Percentiles rank a stretch among this genome's conserved stretches.
These are phyloP conservation scores for Apodemia duryi DNA, from an alignment of 2,888 invertebrate species.

Conservation along the genomic window DNA sequence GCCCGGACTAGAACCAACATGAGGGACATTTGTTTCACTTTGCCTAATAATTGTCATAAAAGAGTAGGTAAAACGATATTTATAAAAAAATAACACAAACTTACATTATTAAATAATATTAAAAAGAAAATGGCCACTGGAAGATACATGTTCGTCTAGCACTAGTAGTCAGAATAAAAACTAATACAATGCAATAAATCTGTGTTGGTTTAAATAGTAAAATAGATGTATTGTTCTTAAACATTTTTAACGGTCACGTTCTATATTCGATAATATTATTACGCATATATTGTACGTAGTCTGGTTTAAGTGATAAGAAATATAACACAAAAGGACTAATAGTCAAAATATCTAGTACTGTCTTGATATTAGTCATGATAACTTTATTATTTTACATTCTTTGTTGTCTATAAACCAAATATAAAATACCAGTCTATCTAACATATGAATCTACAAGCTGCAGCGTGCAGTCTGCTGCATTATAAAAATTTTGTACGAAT, in stretches of 20 bases:
- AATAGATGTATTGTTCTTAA: not conserved
- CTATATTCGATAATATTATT: not conserved
- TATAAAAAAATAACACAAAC: not conserved
- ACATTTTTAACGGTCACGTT: not conserved
- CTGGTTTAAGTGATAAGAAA: not conserved
- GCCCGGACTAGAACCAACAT: too few species aligned
- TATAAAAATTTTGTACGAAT: too few species aligned
- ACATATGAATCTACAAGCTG: too few species aligned
- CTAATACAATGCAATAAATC: not conserved
- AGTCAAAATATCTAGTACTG: not conserved
- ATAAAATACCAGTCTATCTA: too few species aligned
- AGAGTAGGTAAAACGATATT: not conserved
- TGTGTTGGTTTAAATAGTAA: not conserved
- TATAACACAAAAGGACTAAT: not conserved
- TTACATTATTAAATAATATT: not conserved
- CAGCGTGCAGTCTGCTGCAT: too few species aligned
- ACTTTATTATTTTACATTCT: too few species aligned
- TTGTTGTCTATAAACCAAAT: too few species aligned
- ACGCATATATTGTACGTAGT: not conserved
- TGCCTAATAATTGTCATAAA: too few species aligned
- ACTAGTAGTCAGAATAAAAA: not conserved
- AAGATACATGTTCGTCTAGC: not conserved
- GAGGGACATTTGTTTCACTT: too few species aligned
- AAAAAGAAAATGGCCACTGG: not conserved
- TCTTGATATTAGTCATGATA: not conserved